Evolutionary conservation across 92 coral and sea anemone genomes (phyloP).

Genomic region (Chrysogorgia sp.): DNA sequence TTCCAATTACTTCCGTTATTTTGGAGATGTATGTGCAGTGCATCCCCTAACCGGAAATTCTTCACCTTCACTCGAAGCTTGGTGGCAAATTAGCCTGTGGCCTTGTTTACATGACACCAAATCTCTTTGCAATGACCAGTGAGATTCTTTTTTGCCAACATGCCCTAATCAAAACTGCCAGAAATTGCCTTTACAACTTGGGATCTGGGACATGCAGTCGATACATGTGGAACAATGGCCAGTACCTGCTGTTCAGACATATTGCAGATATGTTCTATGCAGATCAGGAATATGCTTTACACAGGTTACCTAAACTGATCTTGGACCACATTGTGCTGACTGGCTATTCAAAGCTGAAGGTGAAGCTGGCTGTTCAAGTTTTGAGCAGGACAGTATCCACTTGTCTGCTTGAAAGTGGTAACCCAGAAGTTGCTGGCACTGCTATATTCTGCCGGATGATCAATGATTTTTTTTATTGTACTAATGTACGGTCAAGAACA

Average conservation of each 20-base stretch:
- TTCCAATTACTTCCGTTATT: too few relatives aligned
- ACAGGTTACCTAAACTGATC: neutral
- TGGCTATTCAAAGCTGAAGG: slow-evolving; percentile 11
- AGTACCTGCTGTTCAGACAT: slow-evolving; percentile 52
- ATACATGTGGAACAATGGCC: slow-evolving; percentile 65
- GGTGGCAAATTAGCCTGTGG: neutral
- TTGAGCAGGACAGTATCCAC: neutral
- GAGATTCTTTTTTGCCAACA: slow-evolving; percentile 37
- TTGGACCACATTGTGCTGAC: slow-evolving; percentile 9
- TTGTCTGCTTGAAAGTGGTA: neutral
- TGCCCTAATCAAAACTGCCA: too few relatives aligned
- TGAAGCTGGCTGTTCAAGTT: slow-evolving; percentile 5
- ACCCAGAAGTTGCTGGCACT: neutral
- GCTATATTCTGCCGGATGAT: neutral
- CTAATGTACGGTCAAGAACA: too few relatives aligned
- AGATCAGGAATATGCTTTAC: slow-evolving; percentile 5
- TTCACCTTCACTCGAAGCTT: neutral
- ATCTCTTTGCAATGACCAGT: slow-evolving; percentile 8
- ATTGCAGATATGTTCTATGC: slow-evolving; percentile 51
- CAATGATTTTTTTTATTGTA: too few relatives aligned
- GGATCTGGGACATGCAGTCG: slow-evolving; percentile 62
- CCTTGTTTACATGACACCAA: slow-evolving; percentile 16
- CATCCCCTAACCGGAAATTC: slow-evolving; percentile 11
- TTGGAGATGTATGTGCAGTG: too few relatives aligned
- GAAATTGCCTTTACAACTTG: slow-evolving; percentile 59